These are phyloP conservation scores for Lasioglossum malachurum DNA, from an alignment of 2,888 invertebrate genomes.

Conservation along the genomic window DNA sequence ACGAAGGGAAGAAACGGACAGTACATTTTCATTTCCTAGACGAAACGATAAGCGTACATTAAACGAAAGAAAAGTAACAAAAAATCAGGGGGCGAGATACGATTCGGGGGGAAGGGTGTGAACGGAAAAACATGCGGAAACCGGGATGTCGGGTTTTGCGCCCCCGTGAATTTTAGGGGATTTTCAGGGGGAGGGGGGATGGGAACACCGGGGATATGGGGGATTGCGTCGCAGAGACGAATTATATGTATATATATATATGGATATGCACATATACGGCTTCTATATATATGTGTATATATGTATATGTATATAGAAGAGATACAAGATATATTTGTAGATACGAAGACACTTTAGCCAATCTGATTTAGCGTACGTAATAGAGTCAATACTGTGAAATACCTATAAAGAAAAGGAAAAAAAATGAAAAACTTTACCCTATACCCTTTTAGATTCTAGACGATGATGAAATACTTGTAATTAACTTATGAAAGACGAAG, in stretches of 20 bases:
- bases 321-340: slow-evolving; percentile 82
- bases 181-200: not conserved
- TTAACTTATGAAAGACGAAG: slow-evolving; percentile 79
- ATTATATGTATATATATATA: slow-evolving; percentile 58
- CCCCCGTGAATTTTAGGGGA: not conserved
- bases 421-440: slow-evolving; percentile 60
- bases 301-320: slow-evolving; percentile 63
- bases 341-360: slow-evolving; percentile 80
- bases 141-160: not conserved
- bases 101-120: not conserved
- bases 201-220: not conserved
- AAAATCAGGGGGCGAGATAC: not conserved
- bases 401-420: slow-evolving; percentile 76
- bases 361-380: slow-evolving; percentile 79
- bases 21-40: not conserved
- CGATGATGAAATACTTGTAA: slow-evolving; percentile 78
- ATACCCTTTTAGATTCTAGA: slow-evolving; percentile 77
- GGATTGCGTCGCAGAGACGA: slow-evolving; percentile 8
- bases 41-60: slow-evolving; percentile 29
- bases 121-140: not conserved
- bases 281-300: slow-evolving; percentile 48
- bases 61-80: not conserved
- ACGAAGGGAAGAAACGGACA: not conserved
- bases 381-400: slow-evolving; percentile 84
- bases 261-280: slow-evolving; percentile 58